Conservation (phyloP, 1,140 invertebrate species). For the Sweltsa coloradensis region DNA sequence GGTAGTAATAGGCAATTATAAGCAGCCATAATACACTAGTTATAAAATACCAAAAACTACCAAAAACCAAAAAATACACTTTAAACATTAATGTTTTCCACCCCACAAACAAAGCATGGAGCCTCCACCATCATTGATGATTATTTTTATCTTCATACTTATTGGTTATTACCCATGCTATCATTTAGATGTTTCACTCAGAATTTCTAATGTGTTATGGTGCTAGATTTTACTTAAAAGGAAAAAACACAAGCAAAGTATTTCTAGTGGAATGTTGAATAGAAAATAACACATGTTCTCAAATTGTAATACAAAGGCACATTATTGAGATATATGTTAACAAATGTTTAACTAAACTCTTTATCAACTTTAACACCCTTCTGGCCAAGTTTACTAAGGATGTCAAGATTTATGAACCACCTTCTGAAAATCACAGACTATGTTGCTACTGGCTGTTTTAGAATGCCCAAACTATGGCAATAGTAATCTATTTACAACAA, state of each 20-base stretch:
- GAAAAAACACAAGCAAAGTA: too few relatives aligned
- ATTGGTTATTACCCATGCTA: neutral
- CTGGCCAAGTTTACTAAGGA: conserved; percentile 1
- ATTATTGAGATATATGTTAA: conserved; percentile 1
- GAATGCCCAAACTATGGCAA: conserved; percentile 2
- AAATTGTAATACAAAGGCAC: conserved; percentile 5
- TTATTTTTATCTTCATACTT: neutral
- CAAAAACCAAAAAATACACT: neutral
- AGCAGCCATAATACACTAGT: neutral
- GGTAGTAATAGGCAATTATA: neutral
- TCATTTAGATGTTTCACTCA: too few relatives aligned
- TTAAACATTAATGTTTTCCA: too few relatives aligned
- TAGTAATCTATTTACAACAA: conserved; percentile 3
- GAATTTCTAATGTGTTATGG: too few relatives aligned
- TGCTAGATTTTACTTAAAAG: too few relatives aligned
- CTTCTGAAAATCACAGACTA: conserved; percentile 3
- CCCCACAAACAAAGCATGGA: neutral
- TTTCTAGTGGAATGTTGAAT: conserved; percentile 3
- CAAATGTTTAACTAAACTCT: conserved; percentile 5
- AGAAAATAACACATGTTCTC: neutral
- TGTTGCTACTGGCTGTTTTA: neutral
- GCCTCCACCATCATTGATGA: neutral
- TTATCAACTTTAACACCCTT: conserved; percentile 5
- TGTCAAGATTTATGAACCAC: neutral
- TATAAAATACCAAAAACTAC: neutral